Percentiles rank a stretch among this genome's conserved stretches.
Evolutionary conservation across 2,888 invertebrate species (phyloP).

Genomic region (Pseudococcus jackbeardsleyi): DNA sequence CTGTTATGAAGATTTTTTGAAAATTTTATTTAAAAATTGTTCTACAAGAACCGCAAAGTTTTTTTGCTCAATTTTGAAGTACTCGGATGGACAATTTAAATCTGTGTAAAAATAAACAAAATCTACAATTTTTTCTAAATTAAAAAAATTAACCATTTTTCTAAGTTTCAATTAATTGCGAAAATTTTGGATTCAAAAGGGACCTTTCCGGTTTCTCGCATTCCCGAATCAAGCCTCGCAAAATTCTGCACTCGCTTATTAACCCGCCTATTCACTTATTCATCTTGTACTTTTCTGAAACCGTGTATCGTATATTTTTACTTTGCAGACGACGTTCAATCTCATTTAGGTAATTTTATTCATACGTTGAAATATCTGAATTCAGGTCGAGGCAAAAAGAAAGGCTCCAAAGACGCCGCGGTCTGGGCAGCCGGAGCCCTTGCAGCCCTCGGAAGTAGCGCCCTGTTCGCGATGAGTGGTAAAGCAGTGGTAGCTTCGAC

Average conservation of each 20-base stretch:
- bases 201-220: no score
- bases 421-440: constrained; percentile 75
- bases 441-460: constrained; percentile 85
- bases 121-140: no score
- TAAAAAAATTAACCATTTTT: no score
- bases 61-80: no score
- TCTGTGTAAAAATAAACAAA: no score
- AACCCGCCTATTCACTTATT: background rate
- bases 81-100: no score
- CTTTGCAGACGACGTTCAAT: constrained; percentile 31
- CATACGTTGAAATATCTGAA: constrained; percentile 43
- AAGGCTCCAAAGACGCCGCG: constrained; percentile 62
- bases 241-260: background rate
- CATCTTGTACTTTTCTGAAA: background rate
- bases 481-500: constrained; percentile 88
- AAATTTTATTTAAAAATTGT: no score
- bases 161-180: no score
- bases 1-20: no score
- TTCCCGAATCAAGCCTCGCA: no score
- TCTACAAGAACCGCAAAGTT: no score
- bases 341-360: constrained; percentile 45
- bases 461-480: constrained; percentile 84
- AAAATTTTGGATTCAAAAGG: no score
- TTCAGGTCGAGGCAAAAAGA: constrained; percentile 61
- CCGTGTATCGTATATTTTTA: background rate